Conservation (phyloP, 2,797 vertebrate genomes). For the Picus viridis region DNA sequence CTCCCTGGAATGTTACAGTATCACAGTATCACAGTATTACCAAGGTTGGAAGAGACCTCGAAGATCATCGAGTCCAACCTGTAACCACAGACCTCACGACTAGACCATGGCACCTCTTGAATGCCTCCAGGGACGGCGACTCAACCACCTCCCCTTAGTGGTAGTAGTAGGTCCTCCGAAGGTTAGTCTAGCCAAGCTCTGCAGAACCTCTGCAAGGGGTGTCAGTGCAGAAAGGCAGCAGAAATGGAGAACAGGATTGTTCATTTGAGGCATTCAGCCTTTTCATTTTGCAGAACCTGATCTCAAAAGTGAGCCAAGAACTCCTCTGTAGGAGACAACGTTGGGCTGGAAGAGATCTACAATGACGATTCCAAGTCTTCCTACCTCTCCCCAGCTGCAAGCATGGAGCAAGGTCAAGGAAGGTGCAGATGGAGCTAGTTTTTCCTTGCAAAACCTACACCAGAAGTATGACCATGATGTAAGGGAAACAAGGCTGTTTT, state of each 20-base stretch:
- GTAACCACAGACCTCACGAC: too few species aligned
- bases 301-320: background rate
- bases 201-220: background rate
- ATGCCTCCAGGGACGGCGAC: too few species aligned
- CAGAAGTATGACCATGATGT: background rate
- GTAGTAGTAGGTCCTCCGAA: background rate
- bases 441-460: background rate
- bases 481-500: background rate
- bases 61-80: too few species aligned
- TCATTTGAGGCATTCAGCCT: background rate
- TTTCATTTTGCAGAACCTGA: background rate
- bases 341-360: background rate
- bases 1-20: background rate
- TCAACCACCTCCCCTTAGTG: background rate
- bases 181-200: background rate
- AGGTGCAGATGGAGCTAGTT: background rate
- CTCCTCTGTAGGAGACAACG: background rate
- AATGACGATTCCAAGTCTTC: rapidly evolving
- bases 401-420: background rate
- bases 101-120: too few species aligned
- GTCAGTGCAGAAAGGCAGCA: background rate
- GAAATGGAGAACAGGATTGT: background rate
- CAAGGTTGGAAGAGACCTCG: too few species aligned
- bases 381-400: background rate
- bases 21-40: too few species aligned